Base-by-base conservation (phyloP, 2,888 invertebrate species). In the Trypoxylon attenuatum region DNA sequence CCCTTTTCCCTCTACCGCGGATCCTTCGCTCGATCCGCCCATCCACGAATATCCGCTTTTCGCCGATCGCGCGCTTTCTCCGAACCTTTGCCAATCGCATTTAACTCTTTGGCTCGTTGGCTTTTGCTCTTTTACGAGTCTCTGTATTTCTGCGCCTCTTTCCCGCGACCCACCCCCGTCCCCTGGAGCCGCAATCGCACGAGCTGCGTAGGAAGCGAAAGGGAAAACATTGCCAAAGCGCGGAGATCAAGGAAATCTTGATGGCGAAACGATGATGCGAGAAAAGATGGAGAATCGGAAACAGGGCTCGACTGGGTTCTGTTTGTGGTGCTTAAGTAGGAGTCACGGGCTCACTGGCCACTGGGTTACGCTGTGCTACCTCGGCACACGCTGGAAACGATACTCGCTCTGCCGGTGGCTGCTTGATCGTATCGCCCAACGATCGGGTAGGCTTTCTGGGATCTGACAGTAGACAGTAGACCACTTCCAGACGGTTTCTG, bases 171-270 rank as follows among this genome's bases (percentile, higher is more conserved):
- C 21, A 16, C 50, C 51, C 57, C 45, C 21, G 47, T 53, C 22
- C 45, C 54, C 29, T 16, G 49, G 51, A 13, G 33, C 47, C 33
- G 42, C 52, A 42, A 15, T 18, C 43, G 42, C 55, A 38, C 57
- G 58, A 56, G 77, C 74, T 74, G 82, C 79, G 82, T 82, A 81
- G 82, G 81, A 78, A 78, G 80, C 75, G 77, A 82, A 81, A 80
- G 78, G 80, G 70, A 79, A 82, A 80, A 61, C 29, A 41, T 47
- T 62, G 76, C 73, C 69, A 71, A 68, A 71, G 68, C 56, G 46
- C 55, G 52, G 71, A 80, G 77, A 73, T 78, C 27, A 45, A 47
- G 42, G 47, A 54, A 43, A 53, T 15, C 49, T n/a, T n/a, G 3
- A 2, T 4, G 5, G 33, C 10, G 13, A 13, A 33, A 33, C 10